These are phyloP conservation scores for Heliconius ethilla DNA, from an alignment of 2,888 invertebrate genomes.

Conservation along the genomic window DNA sequence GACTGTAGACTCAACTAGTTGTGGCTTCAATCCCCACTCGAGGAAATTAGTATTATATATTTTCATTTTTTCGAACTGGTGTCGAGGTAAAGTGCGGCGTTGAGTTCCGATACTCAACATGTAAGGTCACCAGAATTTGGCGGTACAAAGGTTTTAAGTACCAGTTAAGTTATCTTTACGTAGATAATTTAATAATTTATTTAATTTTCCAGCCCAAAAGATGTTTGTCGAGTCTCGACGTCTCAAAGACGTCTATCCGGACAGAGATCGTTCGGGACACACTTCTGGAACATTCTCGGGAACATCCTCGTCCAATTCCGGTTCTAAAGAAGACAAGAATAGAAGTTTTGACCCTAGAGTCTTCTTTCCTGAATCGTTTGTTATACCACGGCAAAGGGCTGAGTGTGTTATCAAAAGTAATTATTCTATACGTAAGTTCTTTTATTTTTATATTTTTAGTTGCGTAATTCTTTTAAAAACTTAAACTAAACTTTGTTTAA, in stretches of 20 bases:
- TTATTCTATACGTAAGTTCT: slow-evolving; percentile 74
- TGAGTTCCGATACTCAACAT: too few relatives aligned
- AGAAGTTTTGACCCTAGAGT: slow-evolving; percentile 75
- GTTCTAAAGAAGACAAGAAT: slow-evolving; percentile 69
- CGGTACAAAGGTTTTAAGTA: too few relatives aligned
- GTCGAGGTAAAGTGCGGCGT: too few relatives aligned
- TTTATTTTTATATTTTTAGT: not conserved
- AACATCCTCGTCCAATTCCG: slow-evolving; percentile 77
- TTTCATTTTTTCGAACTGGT: too few relatives aligned
- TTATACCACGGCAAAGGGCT: slow-evolving; percentile 72
- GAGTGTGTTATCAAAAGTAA: slow-evolving; percentile 68
- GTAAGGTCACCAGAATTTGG: too few relatives aligned
- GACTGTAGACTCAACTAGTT: too few relatives aligned
- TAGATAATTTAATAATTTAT: not conserved
- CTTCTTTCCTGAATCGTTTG: slow-evolving; percentile 79
- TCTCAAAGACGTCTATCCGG: slow-evolving; percentile 65
- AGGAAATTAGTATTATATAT: not conserved
- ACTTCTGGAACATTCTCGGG: slow-evolving; percentile 73
- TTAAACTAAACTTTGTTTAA: too few relatives aligned
- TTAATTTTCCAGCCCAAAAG: slow-evolving; percentile 69
- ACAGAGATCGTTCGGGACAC: slow-evolving; percentile 69
- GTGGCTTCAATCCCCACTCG: not conserved
- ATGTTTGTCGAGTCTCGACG: slow-evolving; percentile 67
- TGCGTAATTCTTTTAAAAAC: too few relatives aligned
- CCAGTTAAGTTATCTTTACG: too few relatives aligned